These are phyloP conservation scores for Colossoma macropomum DNA, from an alignment of 2,113 vertebrate genomes.

Conservation along the genomic window DNA sequence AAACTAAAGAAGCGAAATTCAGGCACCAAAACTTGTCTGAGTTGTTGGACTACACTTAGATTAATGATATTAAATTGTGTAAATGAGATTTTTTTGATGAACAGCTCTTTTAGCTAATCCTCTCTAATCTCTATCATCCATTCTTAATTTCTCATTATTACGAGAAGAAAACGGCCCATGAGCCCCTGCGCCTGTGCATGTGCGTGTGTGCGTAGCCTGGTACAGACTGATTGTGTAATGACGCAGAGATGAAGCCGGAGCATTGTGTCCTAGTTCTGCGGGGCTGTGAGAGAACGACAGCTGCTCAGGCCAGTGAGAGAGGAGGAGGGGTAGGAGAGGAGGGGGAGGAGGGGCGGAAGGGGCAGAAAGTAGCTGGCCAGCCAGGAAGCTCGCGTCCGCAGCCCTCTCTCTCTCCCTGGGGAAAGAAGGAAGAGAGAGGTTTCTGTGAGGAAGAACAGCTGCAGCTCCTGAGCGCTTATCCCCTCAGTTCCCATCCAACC, in stretches of 20 bases:
- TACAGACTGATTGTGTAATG: constrained; percentile 32
- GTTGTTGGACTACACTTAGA: background rate
- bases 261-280: constrained; percentile 64
- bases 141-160: constrained; percentile 6
- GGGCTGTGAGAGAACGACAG: constrained; percentile 70
- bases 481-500: constrained; percentile 26
- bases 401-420: constrained; percentile 57
- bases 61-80: background rate
- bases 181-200: constrained; percentile 7
- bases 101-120: background rate
- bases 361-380: background rate
- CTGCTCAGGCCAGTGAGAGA: constrained; percentile 63
- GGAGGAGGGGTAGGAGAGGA: background rate
- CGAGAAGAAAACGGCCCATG: constrained; percentile 5
- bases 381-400: constrained; percentile 18
- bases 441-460: constrained; percentile 51
- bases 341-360: background rate
- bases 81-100: background rate
- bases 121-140: constrained; percentile 13
- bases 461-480: constrained; percentile 60
- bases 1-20: background rate
- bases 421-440: constrained; percentile 60
- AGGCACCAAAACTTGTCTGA: no score
- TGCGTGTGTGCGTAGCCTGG: constrained; percentile 26
- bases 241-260: constrained; percentile 29